phyloP scores from a whole-genome alignment of 2,888 invertebrate genomes.

The Dicyrtoma fusca region DNA sequence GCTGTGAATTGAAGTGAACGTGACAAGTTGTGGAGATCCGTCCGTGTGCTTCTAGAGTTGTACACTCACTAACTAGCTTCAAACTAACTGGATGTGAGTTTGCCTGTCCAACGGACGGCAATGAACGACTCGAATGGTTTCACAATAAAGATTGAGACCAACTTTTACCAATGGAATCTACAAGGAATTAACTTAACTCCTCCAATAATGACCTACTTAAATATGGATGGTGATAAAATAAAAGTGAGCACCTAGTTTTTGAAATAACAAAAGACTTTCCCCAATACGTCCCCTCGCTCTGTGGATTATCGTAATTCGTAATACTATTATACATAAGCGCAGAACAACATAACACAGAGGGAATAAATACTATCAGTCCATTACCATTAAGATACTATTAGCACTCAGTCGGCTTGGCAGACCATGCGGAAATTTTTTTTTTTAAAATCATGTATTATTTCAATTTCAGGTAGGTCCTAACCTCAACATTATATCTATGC shows the following conservation, averaged over 20 bases:
- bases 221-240: conserved; percentile 39
- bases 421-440: conserved; percentile 18
- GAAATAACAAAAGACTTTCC: conserved; percentile 41
- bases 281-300: conserved; percentile 32
- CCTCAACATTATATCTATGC: not conserved
- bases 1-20: not conserved
- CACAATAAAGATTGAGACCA: conserved; percentile 35
- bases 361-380: not conserved
- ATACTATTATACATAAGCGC: too few species aligned
- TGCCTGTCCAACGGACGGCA: conserved; percentile 28
- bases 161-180: conserved; percentile 32
- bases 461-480: conserved; percentile 25
- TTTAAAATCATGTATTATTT: not conserved
- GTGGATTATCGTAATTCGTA: not conserved
- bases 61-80: conserved; percentile 30
- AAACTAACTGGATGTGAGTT: conserved; percentile 12
- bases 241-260: conserved; percentile 42
- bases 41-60: conserved; percentile 24
- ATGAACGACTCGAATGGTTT: conserved; percentile 35
- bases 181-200: conserved; percentile 38
- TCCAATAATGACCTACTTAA: conserved; percentile 45
- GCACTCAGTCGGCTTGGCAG: not conserved
- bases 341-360: too few species aligned
- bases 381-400: not conserved
- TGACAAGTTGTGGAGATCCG: conserved; percentile 14